Base-by-base conservation (phyloP, 64 coral and sea anemone species). In the Montipora cactus region DNA sequence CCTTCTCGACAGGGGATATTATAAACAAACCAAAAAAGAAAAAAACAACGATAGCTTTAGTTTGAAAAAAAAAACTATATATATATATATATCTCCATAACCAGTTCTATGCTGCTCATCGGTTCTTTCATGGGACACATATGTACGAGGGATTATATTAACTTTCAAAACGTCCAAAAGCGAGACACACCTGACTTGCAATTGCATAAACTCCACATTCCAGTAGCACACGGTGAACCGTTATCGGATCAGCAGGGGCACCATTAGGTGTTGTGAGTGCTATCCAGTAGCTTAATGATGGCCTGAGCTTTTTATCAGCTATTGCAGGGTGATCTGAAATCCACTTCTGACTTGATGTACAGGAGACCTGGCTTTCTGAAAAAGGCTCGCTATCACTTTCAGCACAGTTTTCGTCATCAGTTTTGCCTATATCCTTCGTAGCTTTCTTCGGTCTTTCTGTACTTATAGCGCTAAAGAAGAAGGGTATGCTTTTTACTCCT, bases 221-320 rank as follows among this genome's bases (percentile, higher is more conserved):
- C 22, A 64, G 55, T 19, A 89, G 61, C 5, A 57, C 57, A 12
- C 57, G 74, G 28, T 78, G 87, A 18, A 89, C 75, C 62, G 5
- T 67, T 18, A 89, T 77, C 47, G 87, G 87, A 67, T 89, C 79
- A 21, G 87, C 87, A 2, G 55, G 87, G 5, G 75, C 87, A 7
- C 87, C 87, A 45, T 89, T 89, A 13, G 55, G 37, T 66, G 87
- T 89, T 23, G 55, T 89, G 6, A 89, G 53, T 59, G 87, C 87
- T 44, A 89, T 89, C 87, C 87, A 89, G 62, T 89, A 89, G 20
- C 9, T 61, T n/a, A 25, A 25, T 0, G 0, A 25, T 25, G 25
- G 25, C 25, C 25, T 25, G 25, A 25, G 25, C 25, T 25, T 25
- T 25, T 25, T 25, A 25, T 25, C 25, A 25, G 0, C 25, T 25